A percentile compares a stretch with the other conserved stretches of the same genome.
Conservation (phyloP, 2,113 vertebrate genomes). For the Engystomops pustulosus region DNA sequence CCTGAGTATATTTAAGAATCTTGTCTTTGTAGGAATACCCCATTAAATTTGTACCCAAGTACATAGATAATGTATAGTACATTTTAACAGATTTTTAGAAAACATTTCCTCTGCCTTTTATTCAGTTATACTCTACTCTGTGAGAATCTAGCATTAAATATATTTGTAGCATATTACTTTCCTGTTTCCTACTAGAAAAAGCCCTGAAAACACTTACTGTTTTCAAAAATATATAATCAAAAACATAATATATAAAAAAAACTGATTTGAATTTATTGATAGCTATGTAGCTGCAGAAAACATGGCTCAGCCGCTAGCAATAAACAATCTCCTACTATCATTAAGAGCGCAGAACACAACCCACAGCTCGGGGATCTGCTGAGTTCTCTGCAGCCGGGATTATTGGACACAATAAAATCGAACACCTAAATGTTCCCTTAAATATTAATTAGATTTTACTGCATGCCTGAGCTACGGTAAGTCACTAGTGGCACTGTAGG, state of each 20-base stretch:
- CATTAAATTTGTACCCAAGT: too few relatives aligned
- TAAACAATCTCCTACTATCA: background rate
- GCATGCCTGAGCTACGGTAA: constrained; percentile 63
- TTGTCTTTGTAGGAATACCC: too few relatives aligned
- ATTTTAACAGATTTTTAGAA: too few relatives aligned
- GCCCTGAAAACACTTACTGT: too few relatives aligned
- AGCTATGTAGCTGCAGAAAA: background rate
- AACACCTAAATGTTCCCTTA: constrained; percentile 64
- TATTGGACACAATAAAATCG: constrained; percentile 59
- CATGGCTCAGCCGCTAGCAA: background rate
- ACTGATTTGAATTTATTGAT: background rate
- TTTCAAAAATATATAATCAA: too few relatives aligned
- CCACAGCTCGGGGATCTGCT: background rate
- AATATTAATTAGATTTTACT: constrained; percentile 72
- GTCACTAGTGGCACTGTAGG: constrained; percentile 63
- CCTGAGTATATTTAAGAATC: too few relatives aligned
- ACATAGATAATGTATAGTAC: too few relatives aligned
- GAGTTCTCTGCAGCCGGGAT: background rate
- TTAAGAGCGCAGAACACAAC: background rate
- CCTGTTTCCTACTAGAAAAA: too few relatives aligned
- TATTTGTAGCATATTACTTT: too few relatives aligned
- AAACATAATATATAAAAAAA: background rate
- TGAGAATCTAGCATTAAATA: too few relatives aligned
- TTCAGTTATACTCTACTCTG: too few relatives aligned
- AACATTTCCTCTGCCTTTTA: too few relatives aligned